phyloP scores from a whole-genome alignment of 2,888 invertebrate species.

The Drosophila neonasuta region DNA sequence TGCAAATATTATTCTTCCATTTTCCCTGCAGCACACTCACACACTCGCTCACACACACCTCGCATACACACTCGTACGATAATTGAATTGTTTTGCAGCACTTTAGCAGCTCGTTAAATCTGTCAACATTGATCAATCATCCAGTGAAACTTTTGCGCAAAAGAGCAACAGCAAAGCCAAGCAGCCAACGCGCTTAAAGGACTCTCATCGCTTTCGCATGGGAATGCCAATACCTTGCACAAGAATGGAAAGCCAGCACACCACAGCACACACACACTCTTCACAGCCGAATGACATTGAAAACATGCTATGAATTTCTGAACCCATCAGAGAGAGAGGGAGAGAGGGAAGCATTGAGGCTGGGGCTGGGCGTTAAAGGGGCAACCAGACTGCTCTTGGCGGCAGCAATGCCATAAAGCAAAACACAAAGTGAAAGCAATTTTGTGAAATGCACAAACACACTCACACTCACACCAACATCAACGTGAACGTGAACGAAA shows the following conservation, averaged over 20 bases:
- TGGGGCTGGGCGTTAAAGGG: not conserved
- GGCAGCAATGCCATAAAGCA: conserved; percentile 30
- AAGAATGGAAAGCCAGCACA: not conserved
- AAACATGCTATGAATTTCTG: conserved; percentile 14
- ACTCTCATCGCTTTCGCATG: conserved; percentile 7
- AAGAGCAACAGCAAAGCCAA: conserved; percentile 13
- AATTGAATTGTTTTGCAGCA: conserved; percentile 77
- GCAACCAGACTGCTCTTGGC: conserved; percentile 10
- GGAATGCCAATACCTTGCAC: conserved; percentile 13
- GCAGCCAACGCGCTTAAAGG: conserved; percentile 9
- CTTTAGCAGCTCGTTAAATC: conserved; percentile 77
- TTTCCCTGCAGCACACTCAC: conserved; percentile 33
- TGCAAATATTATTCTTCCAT: conserved; percentile 69
- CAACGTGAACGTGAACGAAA: conserved; percentile 2
- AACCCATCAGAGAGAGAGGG: not conserved
- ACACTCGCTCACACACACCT: not conserved
- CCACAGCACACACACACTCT: not conserved
- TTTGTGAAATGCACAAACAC: conserved; percentile 44
- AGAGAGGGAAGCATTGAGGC: too few relatives aligned
- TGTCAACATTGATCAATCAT: conserved; percentile 77
- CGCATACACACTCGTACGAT: conserved; percentile 29
- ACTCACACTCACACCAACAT: conserved; percentile 14
- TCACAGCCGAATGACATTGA: conserved; percentile 13
- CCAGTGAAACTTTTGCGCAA: conserved; percentile 27
- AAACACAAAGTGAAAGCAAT: conserved; percentile 43